phyloP scores from a whole-genome alignment of 2,797 vertebrate species.

The Diplodus sargus region DNA sequence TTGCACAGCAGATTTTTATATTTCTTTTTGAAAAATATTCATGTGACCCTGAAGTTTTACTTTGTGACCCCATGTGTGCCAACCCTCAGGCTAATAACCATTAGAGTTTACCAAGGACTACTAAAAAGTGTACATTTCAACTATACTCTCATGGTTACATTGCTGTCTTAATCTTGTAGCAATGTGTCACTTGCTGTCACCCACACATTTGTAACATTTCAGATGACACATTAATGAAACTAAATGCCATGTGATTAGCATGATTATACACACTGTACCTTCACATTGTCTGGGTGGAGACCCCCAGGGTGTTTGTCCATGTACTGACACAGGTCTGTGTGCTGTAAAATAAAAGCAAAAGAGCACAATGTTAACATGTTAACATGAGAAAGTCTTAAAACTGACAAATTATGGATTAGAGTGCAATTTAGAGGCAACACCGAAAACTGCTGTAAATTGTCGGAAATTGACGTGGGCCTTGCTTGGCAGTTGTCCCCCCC shows the following conservation, averaged over 20 bases:
- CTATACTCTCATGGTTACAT: background rate
- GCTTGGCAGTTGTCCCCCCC: too few relatives aligned
- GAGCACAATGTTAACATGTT: background rate
- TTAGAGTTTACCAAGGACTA: background rate
- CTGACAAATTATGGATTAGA: too few relatives aligned
- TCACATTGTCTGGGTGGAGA: conserved; percentile 96
- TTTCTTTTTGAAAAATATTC: background rate
- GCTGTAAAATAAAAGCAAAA: conserved; percentile 81
- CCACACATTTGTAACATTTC: background rate
- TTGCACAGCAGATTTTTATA: background rate
- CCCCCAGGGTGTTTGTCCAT: conserved; percentile 98
- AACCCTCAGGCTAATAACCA: background rate
- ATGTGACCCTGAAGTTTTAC: background rate
- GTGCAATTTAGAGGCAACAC: too few relatives aligned
- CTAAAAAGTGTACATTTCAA: background rate
- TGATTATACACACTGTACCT: conserved; percentile 83
- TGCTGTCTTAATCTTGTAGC: background rate
- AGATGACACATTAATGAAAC: background rate
- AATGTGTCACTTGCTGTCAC: background rate
- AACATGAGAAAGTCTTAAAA: background rate
- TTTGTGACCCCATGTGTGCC: too few relatives aligned
- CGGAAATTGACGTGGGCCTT: too few relatives aligned
- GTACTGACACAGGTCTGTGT: conserved; percentile 99
- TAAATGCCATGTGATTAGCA: background rate
- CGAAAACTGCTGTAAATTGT: too few relatives aligned